phyloP scores from a whole-genome alignment of 2,113 vertebrate genomes.

The Fulmarus glacialis region DNA sequence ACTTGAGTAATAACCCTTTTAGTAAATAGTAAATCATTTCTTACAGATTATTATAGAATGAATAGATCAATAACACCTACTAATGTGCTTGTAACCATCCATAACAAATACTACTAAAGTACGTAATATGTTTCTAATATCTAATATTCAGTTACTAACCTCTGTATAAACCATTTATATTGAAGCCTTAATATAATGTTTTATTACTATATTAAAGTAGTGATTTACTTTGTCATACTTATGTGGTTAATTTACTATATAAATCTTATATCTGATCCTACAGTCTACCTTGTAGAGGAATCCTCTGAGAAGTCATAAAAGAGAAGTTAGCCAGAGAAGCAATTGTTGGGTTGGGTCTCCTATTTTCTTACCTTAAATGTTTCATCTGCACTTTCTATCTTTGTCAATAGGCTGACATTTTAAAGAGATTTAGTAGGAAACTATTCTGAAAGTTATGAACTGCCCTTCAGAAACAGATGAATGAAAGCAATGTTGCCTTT shows the following conservation, averaged over 20 bases:
- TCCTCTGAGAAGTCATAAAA: constrained; percentile 11
- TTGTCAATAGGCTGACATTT: background rate
- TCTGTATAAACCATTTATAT: background rate
- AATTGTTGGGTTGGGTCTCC: background rate
- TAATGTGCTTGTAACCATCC: constrained; percentile 31
- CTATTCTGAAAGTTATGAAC: background rate
- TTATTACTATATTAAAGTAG: constrained; percentile 19
- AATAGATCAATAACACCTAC: constrained; percentile 17
- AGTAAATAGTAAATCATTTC: constrained; percentile 26
- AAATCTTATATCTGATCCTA: constrained; percentile 11
- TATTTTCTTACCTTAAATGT: background rate
- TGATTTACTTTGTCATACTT: constrained; percentile 44
- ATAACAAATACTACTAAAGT: constrained; percentile 1
- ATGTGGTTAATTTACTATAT: background rate
- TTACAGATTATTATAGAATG: background rate
- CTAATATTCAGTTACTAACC: constrained; percentile 16
- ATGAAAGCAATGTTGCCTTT: background rate
- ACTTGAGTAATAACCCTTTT: background rate
- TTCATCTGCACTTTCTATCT: background rate
- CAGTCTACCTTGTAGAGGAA: background rate
- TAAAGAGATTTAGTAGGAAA: background rate
- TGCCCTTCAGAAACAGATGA: background rate
- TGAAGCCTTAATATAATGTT: constrained; percentile 5
- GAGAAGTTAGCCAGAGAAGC: background rate
- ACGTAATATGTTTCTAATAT: constrained; percentile 8